Evolutionary conservation across 2,888 invertebrate species (phyloP).

Genomic region (Salpingus planirostris): DNA sequence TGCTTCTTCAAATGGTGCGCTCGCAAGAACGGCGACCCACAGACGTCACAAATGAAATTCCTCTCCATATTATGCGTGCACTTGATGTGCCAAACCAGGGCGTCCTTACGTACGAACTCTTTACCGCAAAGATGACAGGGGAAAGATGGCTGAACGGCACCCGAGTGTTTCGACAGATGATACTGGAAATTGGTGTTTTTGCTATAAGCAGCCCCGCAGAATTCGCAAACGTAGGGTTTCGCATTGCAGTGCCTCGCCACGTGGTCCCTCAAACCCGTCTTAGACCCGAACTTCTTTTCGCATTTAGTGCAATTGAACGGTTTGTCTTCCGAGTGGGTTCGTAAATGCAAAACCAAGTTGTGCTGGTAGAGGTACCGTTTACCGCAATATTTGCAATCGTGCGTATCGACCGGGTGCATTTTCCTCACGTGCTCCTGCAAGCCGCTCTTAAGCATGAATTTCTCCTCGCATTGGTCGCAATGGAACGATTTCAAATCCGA

Average conservation of each 20-base stretch:
- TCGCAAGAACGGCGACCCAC: constrained; percentile 48
- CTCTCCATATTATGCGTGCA: constrained; percentile 20
- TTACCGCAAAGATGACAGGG: constrained; percentile 21
- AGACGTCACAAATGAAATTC: constrained; percentile 37
- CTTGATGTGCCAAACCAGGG: no score
- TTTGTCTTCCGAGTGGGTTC: constrained; percentile 22
- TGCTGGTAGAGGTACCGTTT: constrained; percentile 18
- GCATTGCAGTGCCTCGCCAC: constrained; percentile 19
- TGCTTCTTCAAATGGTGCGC: constrained; percentile 46
- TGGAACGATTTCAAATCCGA: constrained; percentile 19
- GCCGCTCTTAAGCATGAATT: constrained; percentile 20
- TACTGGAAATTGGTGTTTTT: constrained; percentile 18
- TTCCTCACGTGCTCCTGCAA: constrained; percentile 20
- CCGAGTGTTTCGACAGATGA: constrained; percentile 20
- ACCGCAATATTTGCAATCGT: constrained; percentile 26
- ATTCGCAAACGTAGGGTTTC: constrained; percentile 19
- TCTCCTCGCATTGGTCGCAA: constrained; percentile 21
- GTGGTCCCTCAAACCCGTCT: constrained; percentile 22
- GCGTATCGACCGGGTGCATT: constrained; percentile 21
- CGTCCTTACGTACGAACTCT: no score
- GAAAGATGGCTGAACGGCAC: constrained; percentile 14
- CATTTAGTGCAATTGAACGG: constrained; percentile 24
- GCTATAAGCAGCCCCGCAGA: constrained; percentile 23
- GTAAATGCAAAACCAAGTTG: constrained; percentile 20
- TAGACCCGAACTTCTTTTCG: constrained; percentile 21